phyloP scores from a whole-genome alignment of 2,888 invertebrate species.

The Melanotus villosus region DNA sequence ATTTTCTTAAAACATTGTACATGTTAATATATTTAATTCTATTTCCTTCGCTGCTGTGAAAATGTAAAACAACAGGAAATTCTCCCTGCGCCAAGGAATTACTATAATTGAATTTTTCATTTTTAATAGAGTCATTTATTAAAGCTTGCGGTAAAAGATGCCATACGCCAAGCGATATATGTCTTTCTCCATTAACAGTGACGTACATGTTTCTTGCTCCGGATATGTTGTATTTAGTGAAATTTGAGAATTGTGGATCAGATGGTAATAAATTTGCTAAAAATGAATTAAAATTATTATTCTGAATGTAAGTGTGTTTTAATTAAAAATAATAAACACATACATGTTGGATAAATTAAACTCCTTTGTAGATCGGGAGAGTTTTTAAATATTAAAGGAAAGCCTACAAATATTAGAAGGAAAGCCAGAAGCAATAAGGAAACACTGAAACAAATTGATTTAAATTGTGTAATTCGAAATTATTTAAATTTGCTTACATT shows the following conservation, averaged over 20 bases:
- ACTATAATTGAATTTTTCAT: constrained; percentile 70
- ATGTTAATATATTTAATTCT: constrained; percentile 71
- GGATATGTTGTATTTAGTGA: constrained; percentile 68
- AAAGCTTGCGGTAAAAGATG: constrained; percentile 82
- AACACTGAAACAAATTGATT: neutral
- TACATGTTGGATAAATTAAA: constrained; percentile 70
- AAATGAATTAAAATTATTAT: constrained; percentile 32
- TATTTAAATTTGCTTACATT: neutral
- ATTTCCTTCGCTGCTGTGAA: constrained; percentile 65
- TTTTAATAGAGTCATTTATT: constrained; percentile 68
- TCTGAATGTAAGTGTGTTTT: neutral
- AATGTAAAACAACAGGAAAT: constrained; percentile 63
- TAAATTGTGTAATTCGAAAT: neutral
- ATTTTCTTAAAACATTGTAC: constrained; percentile 79
- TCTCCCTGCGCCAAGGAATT: constrained; percentile 69
- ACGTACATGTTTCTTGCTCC: constrained; percentile 80
- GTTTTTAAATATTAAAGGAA: constrained; percentile 81
- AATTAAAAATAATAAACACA: neutral
- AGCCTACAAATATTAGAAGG: constrained; percentile 72
- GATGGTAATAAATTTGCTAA: constrained; percentile 53
- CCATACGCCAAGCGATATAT: constrained; percentile 76
- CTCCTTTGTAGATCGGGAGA: constrained; percentile 78
- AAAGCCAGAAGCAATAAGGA: neutral
- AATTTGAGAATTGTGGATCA: constrained; percentile 49
- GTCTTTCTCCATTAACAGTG: constrained; percentile 63